A percentile compares a stretch with the other conserved stretches of the same genome.
phyloP scores from a whole-genome alignment of 2,113 vertebrate genomes.

The Pseudorectes ferrugineus region DNA sequence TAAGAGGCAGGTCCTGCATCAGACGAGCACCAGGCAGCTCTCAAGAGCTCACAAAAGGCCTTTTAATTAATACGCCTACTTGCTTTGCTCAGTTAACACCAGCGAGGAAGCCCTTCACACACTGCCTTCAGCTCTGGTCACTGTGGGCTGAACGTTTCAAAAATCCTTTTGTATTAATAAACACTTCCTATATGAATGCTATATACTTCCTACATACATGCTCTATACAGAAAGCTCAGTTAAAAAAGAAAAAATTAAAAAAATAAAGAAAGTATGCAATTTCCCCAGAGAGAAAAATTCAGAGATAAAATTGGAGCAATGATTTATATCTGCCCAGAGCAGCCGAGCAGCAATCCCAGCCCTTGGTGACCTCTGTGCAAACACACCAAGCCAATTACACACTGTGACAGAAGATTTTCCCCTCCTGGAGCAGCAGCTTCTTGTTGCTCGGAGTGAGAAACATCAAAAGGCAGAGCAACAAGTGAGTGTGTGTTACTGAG shows the following conservation, averaged over 20 bases:
- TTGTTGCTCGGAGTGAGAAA: not conserved
- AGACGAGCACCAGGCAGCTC: not conserved
- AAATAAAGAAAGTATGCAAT: not conserved
- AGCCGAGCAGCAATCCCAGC: constrained; percentile 13
- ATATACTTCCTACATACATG: not conserved
- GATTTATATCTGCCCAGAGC: constrained; percentile 5
- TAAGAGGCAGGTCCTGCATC: not conserved
- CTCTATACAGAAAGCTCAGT: not conserved
- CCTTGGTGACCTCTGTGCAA: constrained; percentile 1
- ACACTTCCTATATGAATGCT: not conserved
- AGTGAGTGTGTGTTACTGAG: not conserved
- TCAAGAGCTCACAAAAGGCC: not conserved
- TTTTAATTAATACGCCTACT: not conserved
- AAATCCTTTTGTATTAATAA: not conserved
- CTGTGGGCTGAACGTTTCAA: not conserved
- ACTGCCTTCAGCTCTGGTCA: not conserved
- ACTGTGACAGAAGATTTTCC: not conserved
- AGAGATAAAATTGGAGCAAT: not conserved
- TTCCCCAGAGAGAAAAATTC: not conserved
- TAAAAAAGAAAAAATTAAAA: not conserved
- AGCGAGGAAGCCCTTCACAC: not conserved
- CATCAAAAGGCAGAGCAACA: not conserved
- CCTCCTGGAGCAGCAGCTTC: not conserved
- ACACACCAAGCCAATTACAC: constrained; percentile 2
- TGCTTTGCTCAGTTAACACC: not conserved